phyloP scores from a whole-genome alignment of 2,797 vertebrate genomes.

The Hozukius guyotensis region DNA sequence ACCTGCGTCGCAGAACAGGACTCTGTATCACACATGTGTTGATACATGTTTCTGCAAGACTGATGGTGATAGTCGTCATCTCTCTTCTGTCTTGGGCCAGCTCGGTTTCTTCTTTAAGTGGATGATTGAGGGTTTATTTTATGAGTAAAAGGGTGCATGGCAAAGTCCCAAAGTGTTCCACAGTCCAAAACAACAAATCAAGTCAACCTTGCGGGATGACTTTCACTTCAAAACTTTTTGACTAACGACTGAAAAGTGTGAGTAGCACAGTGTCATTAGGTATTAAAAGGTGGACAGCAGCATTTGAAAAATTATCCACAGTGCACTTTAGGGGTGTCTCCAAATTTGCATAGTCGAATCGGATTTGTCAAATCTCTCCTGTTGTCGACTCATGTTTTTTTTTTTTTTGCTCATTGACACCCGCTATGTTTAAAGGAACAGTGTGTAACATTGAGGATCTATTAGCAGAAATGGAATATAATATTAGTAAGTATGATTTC shows the following conservation, averaged over 20 bases:
- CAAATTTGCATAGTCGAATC: not conserved
- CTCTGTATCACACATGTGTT: not conserved
- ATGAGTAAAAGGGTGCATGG: not conserved
- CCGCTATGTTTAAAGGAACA: too few species aligned
- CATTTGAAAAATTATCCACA: not conserved
- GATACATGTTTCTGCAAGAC: not conserved
- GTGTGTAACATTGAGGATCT: too few species aligned
- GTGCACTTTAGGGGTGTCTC: not conserved
- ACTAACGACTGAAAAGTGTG: not conserved
- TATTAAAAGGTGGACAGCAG: not conserved
- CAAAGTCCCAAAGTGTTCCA: not conserved
- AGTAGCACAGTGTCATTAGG: not conserved
- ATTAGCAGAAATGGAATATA: too few species aligned
- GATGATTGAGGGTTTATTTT: not conserved
- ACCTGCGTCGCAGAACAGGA: not conserved
- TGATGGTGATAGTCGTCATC: not conserved
- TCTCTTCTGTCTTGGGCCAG: not conserved
- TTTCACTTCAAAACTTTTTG: not conserved
- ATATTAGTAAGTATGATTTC: too few species aligned
- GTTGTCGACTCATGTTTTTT: not conserved
- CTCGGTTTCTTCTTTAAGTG: not conserved
- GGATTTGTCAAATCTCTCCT: not conserved
- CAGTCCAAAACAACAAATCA: not conserved
- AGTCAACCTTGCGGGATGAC: not conserved
- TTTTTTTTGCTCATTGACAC: not conserved